Evolutionary conservation across 2,888 invertebrate species (phyloP), one percentile per base, ranked within the genome.

Genomic region (Eupithecia tripunctaria): DNA sequence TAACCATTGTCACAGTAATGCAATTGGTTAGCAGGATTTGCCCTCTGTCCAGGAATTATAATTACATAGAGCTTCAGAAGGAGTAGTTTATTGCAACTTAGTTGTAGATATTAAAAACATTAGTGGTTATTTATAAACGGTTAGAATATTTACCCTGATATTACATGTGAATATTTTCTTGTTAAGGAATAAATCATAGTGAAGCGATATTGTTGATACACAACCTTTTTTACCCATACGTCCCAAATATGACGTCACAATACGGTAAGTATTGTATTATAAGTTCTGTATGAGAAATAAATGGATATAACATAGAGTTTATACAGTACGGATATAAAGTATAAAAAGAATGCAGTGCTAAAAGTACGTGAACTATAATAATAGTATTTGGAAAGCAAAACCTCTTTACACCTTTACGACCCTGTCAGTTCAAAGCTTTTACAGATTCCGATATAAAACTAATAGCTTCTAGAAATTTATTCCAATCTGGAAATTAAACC

Each of bases 171-270:
- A 36, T 64, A 21, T 10, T 21, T 38, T 64, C 1, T 25, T 64
- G 0, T 21, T 21, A 2, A n/a, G n/a, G n/a, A n/a, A 36, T n/a
- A 71, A 68, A 75, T 71, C 72, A 73, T 73, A 68, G 21, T 66
- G 62, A 59, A 47, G 68, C n/a, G 59, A 73, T 76, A 94, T 68
- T 86, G 86, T 86, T 60, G 89, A 89, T 87, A 90, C 93, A 94
- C 93, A 94, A 94, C 94, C 91, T 89, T 90, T 90, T 51, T 89
- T 92, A 93, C 90, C 91, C 91, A 91, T 88, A 86, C 87, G 85
- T 85, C 27, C 12, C 63, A 71, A 65, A 41, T 41, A 38, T 68
- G 71, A 73, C 51, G 67, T 56, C 29, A 51, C 21, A 51, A 66
- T 62, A 62, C 29, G 27, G 38, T n/a, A n/a, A n/a, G n/a, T 65